Conservation (phyloP, 2,888 invertebrate species). For the Ophion slaviceki region DNA sequence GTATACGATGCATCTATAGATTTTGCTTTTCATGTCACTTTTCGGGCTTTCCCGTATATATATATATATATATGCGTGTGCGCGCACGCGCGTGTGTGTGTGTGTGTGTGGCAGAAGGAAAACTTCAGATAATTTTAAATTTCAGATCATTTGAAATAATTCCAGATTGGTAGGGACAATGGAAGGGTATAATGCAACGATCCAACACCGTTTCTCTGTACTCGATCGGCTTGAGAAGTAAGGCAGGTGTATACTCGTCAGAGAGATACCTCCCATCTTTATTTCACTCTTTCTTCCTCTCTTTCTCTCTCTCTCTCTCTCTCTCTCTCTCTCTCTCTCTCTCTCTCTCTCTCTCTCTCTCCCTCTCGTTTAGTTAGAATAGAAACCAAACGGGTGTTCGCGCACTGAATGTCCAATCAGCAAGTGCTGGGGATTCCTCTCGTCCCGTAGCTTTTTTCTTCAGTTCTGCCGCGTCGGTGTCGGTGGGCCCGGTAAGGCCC, state of each 20-base stretch:
- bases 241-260: slow-evolving; percentile 51
- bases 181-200: slow-evolving; percentile 54
- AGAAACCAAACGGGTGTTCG: slow-evolving; percentile 65
- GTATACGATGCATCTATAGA: no score
- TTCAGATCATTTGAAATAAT: slow-evolving; percentile 1
- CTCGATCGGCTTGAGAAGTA: slow-evolving; percentile 18
- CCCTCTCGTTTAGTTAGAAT: slow-evolving; percentile 46
- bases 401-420: slow-evolving; percentile 74
- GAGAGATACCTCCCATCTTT: slow-evolving; percentile 41
- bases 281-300: background rate
- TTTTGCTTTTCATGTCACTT: no score
- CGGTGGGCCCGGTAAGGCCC: slow-evolving; percentile 42
- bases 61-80: background rate
- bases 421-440: slow-evolving; percentile 58
- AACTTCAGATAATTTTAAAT: no score
- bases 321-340: slow-evolving; percentile 1
- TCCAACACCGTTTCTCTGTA: slow-evolving; percentile 41
- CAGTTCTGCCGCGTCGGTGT: slow-evolving; percentile 45
- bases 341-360: background rate
- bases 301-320: background rate
- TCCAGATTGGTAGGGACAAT: slow-evolving; percentile 54
- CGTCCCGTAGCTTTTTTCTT: slow-evolving; percentile 53
- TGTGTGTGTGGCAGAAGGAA: no score
- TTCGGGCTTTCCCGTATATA: no score
- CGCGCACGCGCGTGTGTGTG: no score